phyloP scores from a whole-genome alignment of 64 coral and sea anemone genomes.

The Porites lutea region DNA sequence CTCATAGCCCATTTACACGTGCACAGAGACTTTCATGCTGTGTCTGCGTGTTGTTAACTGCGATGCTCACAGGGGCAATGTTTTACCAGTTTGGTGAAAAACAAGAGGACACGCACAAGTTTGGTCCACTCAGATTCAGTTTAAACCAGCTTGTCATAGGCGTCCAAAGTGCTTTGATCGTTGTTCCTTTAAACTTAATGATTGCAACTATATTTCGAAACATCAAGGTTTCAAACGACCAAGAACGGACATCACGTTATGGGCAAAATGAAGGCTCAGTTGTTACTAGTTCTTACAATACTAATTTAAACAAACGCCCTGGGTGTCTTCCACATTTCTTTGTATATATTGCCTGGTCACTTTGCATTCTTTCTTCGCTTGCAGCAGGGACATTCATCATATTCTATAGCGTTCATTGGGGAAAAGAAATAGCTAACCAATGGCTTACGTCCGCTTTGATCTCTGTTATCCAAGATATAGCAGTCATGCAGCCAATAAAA shows the following conservation, averaged over 20 bases:
- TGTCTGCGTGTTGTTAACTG: conserved; percentile 76
- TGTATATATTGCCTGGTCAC: conserved; percentile 79
- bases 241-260: neutral
- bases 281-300: too few relatives aligned
- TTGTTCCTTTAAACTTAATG: conserved; percentile 77
- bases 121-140: conserved; percentile 84
- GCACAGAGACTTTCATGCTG: conserved; percentile 88
- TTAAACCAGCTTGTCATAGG: conserved; percentile 79
- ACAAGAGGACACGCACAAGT: conserved; percentile 54
- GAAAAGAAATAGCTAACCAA: conserved; percentile 78
- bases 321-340: conserved; percentile 88
- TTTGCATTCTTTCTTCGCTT: conserved; percentile 68
- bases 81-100: conserved; percentile 87
- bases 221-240: conserved; percentile 5
- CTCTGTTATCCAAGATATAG: conserved; percentile 84
- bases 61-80: conserved; percentile 93
- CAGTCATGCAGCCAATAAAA: conserved; percentile 85
- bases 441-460: conserved; percentile 88
- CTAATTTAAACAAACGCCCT: neutral
- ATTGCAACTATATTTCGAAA: conserved; percentile 83
- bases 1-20: conserved; percentile 92
- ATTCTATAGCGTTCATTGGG: conserved; percentile 90
- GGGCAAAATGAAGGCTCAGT: neutral
- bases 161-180: conserved; percentile 72
- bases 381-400: conserved; percentile 68